Base-by-base conservation (phyloP, 2,888 invertebrate species). In the Habroteleia sp. region DNA sequence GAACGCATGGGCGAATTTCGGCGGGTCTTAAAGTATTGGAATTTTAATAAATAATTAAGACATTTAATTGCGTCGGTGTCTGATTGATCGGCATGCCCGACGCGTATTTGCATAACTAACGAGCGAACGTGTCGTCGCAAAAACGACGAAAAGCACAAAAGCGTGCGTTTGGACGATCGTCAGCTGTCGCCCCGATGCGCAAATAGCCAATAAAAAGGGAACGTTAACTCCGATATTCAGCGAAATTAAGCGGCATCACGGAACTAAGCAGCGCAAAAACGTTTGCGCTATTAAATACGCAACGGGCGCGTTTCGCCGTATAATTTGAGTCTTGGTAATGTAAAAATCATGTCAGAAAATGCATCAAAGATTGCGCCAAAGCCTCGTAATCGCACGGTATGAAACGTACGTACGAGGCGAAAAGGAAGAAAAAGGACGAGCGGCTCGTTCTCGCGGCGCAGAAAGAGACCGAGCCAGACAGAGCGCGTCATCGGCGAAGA, bases 321-420 rank as follows among this genome's bases (percentile, higher is more conserved):
- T 69, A 69, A 69, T 69, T 60, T 60, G 35, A 52, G 58, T 46
- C 29, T 33, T 10, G 8, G 50, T 60, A 60, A 60, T 60, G 69
- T 60, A 69, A 69, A 69, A 69, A 60, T 69, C 60, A 60, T 69
- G 69, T 69, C 52, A 69, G 60, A 69, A 69, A 69, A 69, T 60
- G 69, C 69, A 69, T 69, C 69, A 69, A 69, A 69, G 69, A 69
- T 69, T 69, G 69, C 69, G 69, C 69, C 69, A 69, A 69, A 69
- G 69, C 44, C 41, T 42, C 60, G 69, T 69, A 69, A 69, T 60
- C 69, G 69, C 69, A 60, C 69, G 69, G 50, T 69, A 60, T 50
- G 60, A 69, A 69, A 41, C 42, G 33, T 50, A 65, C 29, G 50
- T 52, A 68, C 68, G 27, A 35, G 31, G 41, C 16, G 6, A 62